Evolutionary conservation across 2,113 vertebrate genomes (phyloP).

Genomic region (Otocyon megalotis): DNA sequence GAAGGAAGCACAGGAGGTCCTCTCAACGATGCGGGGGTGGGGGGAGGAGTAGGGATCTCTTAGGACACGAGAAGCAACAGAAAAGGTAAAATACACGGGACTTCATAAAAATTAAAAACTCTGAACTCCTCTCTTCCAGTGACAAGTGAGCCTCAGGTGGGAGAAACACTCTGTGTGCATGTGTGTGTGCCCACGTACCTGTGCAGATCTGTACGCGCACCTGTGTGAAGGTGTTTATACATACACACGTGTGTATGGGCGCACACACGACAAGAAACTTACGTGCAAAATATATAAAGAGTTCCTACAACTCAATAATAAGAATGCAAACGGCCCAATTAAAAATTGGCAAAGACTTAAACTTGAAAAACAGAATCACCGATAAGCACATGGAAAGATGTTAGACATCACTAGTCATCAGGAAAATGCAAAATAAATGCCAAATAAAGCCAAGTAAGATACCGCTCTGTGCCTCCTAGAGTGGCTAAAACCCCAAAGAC

Average conservation of each 20-base stretch:
- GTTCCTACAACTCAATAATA: not conserved
- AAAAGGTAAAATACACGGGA: not conserved
- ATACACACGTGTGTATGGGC: accelerated
- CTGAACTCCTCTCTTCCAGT: not conserved
- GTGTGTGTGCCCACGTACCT: accelerated
- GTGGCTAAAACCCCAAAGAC: not conserved
- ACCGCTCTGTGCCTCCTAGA: accelerated
- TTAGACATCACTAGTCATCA: not conserved
- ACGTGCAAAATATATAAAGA: not conserved
- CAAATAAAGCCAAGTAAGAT: not conserved
- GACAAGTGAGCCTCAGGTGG: not conserved
- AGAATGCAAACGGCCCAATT: not conserved
- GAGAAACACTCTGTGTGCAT: not conserved
- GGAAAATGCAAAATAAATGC: not conserved
- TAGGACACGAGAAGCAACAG: not conserved
- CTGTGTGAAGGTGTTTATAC: accelerated
- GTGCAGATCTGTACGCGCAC: not conserved
- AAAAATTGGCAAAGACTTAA: not conserved
- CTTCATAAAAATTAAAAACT: not conserved
- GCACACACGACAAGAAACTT: not conserved
- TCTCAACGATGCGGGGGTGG: accelerated
- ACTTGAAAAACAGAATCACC: not conserved
- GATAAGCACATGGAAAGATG: not conserved
- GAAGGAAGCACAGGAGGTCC: not conserved
- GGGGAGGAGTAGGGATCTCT: not conserved